phyloP scores from a whole-genome alignment of 35 echinoderm and acorn worm genomes.

The Apostichopus parvimensis region DNA sequence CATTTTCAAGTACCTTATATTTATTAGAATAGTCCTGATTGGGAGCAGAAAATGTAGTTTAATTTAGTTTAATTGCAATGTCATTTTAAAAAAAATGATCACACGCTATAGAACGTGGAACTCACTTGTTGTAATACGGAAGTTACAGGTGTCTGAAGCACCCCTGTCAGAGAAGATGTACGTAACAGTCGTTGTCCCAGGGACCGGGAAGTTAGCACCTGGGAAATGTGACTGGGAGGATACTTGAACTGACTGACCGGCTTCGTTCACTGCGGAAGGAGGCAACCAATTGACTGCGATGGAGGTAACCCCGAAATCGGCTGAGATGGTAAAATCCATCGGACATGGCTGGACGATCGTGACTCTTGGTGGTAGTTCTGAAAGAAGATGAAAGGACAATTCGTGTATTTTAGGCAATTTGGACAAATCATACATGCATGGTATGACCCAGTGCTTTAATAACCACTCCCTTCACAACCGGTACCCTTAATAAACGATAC shows the following conservation, averaged over 20 bases:
- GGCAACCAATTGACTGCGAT: conserved; percentile 3
- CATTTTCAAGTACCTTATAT: no score
- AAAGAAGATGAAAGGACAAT: neutral
- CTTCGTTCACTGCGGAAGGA: conserved; percentile 29
- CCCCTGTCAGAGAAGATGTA: conserved; percentile 8
- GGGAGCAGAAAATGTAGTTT: no score
- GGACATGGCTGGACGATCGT: conserved; percentile 47
- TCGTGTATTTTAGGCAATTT: no score
- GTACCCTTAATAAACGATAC: no score
- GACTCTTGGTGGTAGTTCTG: conserved; percentile 20
- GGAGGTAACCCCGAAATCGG: conserved; percentile 6
- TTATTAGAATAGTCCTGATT: no score
- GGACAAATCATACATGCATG: no score
- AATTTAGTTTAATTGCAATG: no score
- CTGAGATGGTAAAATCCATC: conserved; percentile 4
- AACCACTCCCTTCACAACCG: no score
- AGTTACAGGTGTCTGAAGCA: conserved; percentile 5
- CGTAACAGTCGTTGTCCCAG: conserved; percentile 12
- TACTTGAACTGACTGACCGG: neutral
- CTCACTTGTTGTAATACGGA: conserved; percentile 39
- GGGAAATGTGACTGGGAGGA: conserved; percentile 26
- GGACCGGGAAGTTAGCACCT: neutral
- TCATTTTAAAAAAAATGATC: neutral
- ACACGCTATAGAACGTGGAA: neutral
- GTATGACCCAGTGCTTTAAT: no score